phyloP scores from a whole-genome alignment of 2,113 vertebrate species.

The Kryptolebias marmoratus region DNA sequence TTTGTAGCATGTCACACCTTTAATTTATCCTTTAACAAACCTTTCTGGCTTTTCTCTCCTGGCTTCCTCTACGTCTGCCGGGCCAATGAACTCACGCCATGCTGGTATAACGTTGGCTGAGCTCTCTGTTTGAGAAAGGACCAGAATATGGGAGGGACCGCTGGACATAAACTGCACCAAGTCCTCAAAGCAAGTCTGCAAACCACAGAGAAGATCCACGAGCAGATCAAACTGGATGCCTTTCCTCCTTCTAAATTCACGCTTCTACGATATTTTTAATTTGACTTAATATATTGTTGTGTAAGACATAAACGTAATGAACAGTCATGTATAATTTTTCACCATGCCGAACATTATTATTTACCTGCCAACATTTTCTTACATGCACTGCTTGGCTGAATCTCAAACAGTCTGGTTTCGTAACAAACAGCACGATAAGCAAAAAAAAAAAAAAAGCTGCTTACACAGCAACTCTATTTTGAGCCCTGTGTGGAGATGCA shows the following conservation, averaged over 20 bases:
- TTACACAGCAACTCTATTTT: slow-evolving; percentile 65
- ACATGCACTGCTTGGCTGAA: slow-evolving; percentile 38
- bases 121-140: slow-evolving; percentile 80
- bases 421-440: slow-evolving; percentile 57
- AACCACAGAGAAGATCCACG: slow-evolving; percentile 28
- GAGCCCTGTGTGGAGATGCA: slow-evolving; percentile 44
- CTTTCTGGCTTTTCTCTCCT: slow-evolving; percentile 83
- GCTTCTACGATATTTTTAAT: neutral
- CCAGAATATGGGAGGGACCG: slow-evolving; percentile 84
- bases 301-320: neutral
- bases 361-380: slow-evolving; percentile 18
- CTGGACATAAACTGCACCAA: slow-evolving; percentile 87
- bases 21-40: slow-evolving; percentile 58
- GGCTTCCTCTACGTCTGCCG: slow-evolving; percentile 81
- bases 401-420: slow-evolving; percentile 36
- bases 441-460: slow-evolving; percentile 49
- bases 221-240: neutral
- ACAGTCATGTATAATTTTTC: neutral
- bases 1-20: neutral
- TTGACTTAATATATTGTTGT: neutral
- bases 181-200: slow-evolving; percentile 83
- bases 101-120: slow-evolving; percentile 74
- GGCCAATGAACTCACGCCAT: slow-evolving; percentile 85
- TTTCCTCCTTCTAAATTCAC: no score
- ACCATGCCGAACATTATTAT: slow-evolving; percentile 4